Conservation (phyloP, 2,797 vertebrate species). For the Sebastes aleutianus region DNA sequence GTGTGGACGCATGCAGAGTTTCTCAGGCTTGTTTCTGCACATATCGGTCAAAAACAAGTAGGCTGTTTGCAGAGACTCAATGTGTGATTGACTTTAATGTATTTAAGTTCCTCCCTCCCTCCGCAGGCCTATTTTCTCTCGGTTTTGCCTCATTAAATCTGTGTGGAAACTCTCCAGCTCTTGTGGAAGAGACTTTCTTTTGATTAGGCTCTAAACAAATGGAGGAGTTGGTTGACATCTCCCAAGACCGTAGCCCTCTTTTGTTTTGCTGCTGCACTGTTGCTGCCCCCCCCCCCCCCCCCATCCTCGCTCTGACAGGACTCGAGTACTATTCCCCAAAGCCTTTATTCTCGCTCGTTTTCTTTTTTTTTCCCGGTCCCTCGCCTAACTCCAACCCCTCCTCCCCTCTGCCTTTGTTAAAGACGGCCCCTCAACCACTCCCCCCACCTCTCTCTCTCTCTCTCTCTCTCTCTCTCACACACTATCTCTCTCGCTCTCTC, state of each 20-base stretch:
- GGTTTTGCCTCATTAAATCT: constrained; percentile 71
- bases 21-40: constrained; percentile 13
- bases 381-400: constrained; percentile 63
- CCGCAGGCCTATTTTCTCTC: constrained; percentile 39
- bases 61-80: constrained; percentile 37
- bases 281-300: constrained; percentile 45
- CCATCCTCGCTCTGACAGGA: constrained; percentile 57
- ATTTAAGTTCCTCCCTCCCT: constrained; percentile 38
- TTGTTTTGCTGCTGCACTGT: constrained; percentile 75
- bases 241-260: constrained; percentile 70
- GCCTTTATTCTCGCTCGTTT: constrained; percentile 77
- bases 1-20: constrained; percentile 19
- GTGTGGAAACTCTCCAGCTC: constrained; percentile 60
- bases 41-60: constrained; percentile 39
- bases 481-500: constrained; percentile 59
- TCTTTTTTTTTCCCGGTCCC: constrained; percentile 42
- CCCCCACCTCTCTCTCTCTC: constrained; percentile 47
- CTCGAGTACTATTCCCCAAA: constrained; percentile 76
- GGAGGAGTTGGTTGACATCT: constrained; percentile 76
- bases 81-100: constrained; percentile 68
- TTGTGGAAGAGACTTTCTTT: constrained; percentile 63
- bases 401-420: constrained; percentile 80
- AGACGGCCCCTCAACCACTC: constrained; percentile 76
- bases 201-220: constrained; percentile 73
- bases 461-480: constrained; percentile 29